phyloP scores from a whole-genome alignment of 2,113 vertebrate species.

The Asarcornis scutulata region DNA sequence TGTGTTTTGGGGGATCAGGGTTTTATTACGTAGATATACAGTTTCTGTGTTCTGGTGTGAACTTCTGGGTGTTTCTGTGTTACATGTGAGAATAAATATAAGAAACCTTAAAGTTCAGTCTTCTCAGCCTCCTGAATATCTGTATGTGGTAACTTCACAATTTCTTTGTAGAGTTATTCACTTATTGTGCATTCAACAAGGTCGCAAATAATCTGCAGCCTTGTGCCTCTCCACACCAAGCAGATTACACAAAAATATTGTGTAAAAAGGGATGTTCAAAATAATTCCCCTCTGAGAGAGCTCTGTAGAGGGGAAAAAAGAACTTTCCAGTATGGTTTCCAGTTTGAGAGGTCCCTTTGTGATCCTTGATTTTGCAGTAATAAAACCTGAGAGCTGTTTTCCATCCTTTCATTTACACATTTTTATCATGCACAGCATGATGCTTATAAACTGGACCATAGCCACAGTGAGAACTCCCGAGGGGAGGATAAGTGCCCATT shows the following conservation, averaged over 20 bases:
- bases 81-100: neutral
- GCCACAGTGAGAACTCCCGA: slow-evolving; percentile 34
- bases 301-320: neutral
- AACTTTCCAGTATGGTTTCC: neutral
- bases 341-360: slow-evolving; percentile 31
- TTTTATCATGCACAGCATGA: slow-evolving; percentile 28
- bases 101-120: neutral
- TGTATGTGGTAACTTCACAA: neutral
- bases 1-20: neutral
- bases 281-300: neutral
- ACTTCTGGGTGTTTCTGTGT: neutral
- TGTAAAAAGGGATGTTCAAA: neutral
- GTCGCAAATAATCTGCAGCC: neutral
- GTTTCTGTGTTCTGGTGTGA: neutral
- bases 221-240: neutral
- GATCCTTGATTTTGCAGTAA: slow-evolving; percentile 27
- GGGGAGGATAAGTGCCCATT: slow-evolving; percentile 2
- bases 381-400: slow-evolving; percentile 42
- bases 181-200: neutral
- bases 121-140: neutral
- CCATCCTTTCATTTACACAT: slow-evolving; percentile 42
- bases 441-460: slow-evolving; percentile 20
- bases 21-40: neutral
- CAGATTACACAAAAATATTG: neutral
- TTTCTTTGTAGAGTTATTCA: neutral